Conservation (phyloP, 1,140 invertebrate genomes). For the Drosophila lacertosa region DNA sequence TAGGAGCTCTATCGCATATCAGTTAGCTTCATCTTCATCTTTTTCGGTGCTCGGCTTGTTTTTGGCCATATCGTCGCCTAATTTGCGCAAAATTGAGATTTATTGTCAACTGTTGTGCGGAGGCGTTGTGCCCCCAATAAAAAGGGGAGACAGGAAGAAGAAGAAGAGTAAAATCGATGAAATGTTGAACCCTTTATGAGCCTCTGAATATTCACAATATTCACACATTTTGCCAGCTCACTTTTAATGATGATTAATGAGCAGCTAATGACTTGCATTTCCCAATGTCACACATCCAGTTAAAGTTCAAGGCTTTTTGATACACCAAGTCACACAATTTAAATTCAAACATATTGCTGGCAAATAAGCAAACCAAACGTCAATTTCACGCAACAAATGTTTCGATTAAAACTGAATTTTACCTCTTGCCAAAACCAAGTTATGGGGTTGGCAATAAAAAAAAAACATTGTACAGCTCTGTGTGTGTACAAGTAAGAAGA, state of each 20-base stretch:
- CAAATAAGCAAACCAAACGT: conserved; percentile 55
- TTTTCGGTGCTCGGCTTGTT: conserved; percentile 17
- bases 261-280: conserved; percentile 55
- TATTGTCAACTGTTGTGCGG: conserved; percentile 50
- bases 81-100: conserved; percentile 79
- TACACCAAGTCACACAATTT: conserved; percentile 37
- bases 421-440: conserved; percentile 19
- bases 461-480: conserved; percentile 45
- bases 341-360: conserved; percentile 74
- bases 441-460: conserved; percentile 59
- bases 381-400: conserved; percentile 80
- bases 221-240: conserved; percentile 16
- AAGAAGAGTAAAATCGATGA: conserved; percentile 57
- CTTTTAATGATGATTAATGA: conserved; percentile 77
- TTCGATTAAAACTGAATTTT: conserved; percentile 68
- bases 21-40: conserved; percentile 31
- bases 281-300: conserved; percentile 8
- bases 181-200: conserved; percentile 32
- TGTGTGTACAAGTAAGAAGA: neutral
- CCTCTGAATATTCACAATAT: conserved; percentile 22
- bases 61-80: conserved; percentile 76
- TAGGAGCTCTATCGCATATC: conserved; percentile 12
- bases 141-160: neutral
- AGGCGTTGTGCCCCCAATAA: no score
- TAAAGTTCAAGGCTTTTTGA: conserved; percentile 1